Evolutionary conservation across 2,113 vertebrate genomes (phyloP).

Genomic region (Ranitomeya variabilis): DNA sequence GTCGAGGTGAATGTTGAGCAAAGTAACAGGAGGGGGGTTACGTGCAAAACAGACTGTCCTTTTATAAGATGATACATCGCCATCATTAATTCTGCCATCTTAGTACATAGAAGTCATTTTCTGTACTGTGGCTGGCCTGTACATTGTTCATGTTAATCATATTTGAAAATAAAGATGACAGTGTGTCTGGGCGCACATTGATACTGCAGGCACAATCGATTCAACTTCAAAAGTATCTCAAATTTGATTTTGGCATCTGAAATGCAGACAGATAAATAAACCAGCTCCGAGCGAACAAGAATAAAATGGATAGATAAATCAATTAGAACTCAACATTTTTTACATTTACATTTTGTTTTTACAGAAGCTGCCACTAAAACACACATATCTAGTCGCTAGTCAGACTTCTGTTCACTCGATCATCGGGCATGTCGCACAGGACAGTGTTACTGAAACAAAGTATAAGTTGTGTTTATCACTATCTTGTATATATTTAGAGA

Average conservation of each 20-base stretch:
- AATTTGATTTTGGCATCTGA: constrained; percentile 21
- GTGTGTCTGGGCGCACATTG: constrained; percentile 10
- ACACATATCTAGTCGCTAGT: background rate
- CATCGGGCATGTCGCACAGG: background rate
- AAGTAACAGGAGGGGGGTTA: background rate
- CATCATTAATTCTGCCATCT: background rate
- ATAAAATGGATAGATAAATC: constrained; percentile 44
- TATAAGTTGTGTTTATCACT: background rate
- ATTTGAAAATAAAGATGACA: constrained; percentile 20
- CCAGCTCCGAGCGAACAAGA: background rate
- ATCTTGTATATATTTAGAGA: background rate
- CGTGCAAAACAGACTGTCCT: background rate
- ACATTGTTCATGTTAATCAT: constrained; percentile 17
- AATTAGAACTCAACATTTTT: constrained; percentile 38
- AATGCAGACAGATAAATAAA: constrained; percentile 39
- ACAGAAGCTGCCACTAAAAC: background rate
- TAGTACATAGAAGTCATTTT: background rate
- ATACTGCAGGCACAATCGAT: constrained; percentile 11
- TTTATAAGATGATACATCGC: background rate
- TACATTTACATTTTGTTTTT: constrained; percentile 25
- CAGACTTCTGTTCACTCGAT: background rate
- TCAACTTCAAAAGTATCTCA: background rate
- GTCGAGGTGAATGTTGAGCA: background rate
- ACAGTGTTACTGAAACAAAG: background rate
- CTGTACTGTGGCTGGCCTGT: background rate